Conservation (phyloP, 2,113 vertebrate species). For the Sprattus sprattus region DNA sequence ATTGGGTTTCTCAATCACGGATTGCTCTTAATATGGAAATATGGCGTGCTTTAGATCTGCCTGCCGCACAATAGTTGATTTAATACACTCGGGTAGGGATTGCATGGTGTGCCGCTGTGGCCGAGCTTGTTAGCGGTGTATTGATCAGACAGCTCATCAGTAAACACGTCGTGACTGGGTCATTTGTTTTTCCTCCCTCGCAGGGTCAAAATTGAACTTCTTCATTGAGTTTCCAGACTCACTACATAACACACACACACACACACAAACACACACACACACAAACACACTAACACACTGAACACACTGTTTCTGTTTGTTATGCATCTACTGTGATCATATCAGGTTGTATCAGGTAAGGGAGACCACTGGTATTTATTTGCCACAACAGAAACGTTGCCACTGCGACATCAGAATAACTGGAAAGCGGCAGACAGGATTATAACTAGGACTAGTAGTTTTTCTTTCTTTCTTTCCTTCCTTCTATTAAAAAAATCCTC, state of each 20-base stretch:
- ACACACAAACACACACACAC: neutral
- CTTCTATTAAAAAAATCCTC: neutral
- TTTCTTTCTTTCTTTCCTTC: neutral
- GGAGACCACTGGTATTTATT: neutral
- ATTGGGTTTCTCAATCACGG: neutral
- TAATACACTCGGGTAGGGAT: neutral
- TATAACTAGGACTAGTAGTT: neutral
- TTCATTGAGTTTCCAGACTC: conserved; percentile 30
- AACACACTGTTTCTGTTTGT: neutral
- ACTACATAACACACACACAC: neutral
- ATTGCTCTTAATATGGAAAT: conserved; percentile 19
- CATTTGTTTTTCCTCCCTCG: conserved; percentile 40
- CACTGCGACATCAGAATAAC: neutral
- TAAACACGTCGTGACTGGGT: conserved; percentile 26
- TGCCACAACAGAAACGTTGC: neutral
- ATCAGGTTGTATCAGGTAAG: neutral
- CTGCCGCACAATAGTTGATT: neutral
- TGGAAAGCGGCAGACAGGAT: neutral
- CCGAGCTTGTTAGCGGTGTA: conserved; percentile 42
- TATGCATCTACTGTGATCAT: neutral
- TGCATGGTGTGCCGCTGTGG: conserved; percentile 30
- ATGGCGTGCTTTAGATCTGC: neutral
- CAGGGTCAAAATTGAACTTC: conserved; percentile 50
- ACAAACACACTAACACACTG: neutral
- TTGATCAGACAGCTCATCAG: conserved; percentile 55